phyloP scores from a whole-genome alignment of 92 coral and sea anemone species.

The Porites lobata region DNA sequence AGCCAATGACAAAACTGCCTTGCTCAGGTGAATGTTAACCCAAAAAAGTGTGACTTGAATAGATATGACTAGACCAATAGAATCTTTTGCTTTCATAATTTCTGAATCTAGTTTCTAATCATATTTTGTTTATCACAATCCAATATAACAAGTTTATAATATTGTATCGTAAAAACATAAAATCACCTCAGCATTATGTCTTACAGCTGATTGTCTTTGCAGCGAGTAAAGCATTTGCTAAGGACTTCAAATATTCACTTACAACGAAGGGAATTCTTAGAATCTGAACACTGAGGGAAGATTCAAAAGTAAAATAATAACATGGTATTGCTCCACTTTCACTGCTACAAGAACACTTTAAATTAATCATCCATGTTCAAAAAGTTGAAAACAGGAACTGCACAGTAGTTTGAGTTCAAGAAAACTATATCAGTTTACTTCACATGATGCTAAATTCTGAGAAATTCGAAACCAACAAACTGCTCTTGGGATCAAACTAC shows the following conservation, averaged over 20 bases:
- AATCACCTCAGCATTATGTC: not conserved
- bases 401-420: not conserved
- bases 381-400: not conserved
- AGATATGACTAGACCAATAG: not conserved
- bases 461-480: constrained; percentile 39
- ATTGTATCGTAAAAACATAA: not conserved
- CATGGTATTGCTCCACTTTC: not conserved
- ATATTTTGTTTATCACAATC: not conserved
- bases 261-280: constrained; percentile 31
- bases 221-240: not conserved
- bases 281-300: not conserved
- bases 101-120: not conserved
- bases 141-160: not conserved
- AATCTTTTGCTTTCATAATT: not conserved
- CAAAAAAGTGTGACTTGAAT: not conserved
- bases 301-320: constrained; percentile 1
- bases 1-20: too few species aligned
- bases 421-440: not conserved
- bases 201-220: not conserved
- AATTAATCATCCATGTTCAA: not conserved
- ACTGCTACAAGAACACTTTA: not conserved
- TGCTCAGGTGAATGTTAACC: too few species aligned
- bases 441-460: constrained; percentile 5
- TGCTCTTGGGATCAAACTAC: constrained; percentile 34
- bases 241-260: constrained; percentile 9